Percentiles rank a stretch among this genome's conserved stretches.
These are phyloP conservation scores for Cotesia typhae DNA, from an alignment of 1,140 invertebrate species.

Conservation along the genomic window DNA sequence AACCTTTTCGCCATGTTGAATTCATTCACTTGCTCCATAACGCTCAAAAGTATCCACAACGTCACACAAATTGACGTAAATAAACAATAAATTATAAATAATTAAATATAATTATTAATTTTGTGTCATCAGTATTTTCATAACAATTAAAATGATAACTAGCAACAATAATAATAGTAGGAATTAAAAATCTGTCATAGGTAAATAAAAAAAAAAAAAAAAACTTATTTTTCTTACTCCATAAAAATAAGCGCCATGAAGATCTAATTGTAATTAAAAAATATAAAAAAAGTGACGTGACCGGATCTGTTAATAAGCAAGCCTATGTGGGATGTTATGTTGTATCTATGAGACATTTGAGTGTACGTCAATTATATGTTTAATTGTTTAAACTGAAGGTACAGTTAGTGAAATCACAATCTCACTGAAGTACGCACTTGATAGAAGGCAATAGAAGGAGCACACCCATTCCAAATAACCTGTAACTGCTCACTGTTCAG, in stretches of 20 bases:
- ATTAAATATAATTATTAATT: too few species aligned
- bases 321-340: conserved; percentile 13
- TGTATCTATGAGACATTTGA: not conserved
- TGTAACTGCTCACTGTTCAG: not conserved
- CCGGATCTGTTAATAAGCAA: not conserved
- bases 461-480: conserved; percentile 4
- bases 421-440: too few species aligned
- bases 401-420: too few species aligned
- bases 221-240: too few species aligned
- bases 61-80: not conserved
- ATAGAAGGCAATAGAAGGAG: too few species aligned
- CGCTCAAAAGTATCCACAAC: too few species aligned
- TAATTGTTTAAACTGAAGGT: conserved; percentile 6
- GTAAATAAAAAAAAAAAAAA: too few species aligned
- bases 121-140: not conserved
- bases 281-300: conserved; percentile 10
- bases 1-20: conserved; percentile 28
- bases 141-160: conserved; percentile 1
- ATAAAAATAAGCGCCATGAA: not conserved
- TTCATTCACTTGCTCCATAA: conserved; percentile 19
- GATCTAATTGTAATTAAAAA: not conserved
- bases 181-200: not conserved
- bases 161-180: not conserved
- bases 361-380: conserved; percentile 8
- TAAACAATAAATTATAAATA: too few species aligned